Evolutionary conservation across 30 jellyfish, hydroid and myxozoan species (phyloP).

Genomic region (Aurelia aurita): DNA sequence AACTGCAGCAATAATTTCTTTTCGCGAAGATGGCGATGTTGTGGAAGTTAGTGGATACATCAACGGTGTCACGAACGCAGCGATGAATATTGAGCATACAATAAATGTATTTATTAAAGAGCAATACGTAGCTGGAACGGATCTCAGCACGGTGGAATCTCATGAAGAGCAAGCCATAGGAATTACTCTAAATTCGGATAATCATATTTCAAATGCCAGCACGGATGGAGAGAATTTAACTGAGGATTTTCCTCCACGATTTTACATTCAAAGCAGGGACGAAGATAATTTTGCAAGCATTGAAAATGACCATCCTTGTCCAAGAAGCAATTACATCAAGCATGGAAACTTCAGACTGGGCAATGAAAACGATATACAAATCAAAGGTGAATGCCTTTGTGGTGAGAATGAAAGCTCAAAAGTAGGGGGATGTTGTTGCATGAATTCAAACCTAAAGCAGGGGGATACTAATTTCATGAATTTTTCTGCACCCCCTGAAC

Average conservation of each 20-base stretch:
- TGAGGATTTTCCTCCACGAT: slow-evolving; percentile 39
- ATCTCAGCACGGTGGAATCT: slow-evolving; percentile 26
- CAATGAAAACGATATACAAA: not conserved
- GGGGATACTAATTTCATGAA: slow-evolving; percentile 12
- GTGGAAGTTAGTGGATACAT: slow-evolving; percentile 96
- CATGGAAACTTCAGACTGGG: slow-evolving; percentile 7
- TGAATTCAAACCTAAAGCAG: slow-evolving; percentile 6
- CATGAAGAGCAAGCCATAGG: slow-evolving; percentile 65
- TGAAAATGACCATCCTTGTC: slow-evolving; percentile 10
- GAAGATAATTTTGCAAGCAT: not conserved
- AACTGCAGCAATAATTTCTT: slow-evolving; percentile 90
- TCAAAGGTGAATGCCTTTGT: slow-evolving; percentile 14
- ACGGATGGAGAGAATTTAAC: slow-evolving; percentile 45
- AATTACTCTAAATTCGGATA: slow-evolving; percentile 34
- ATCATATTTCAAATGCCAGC: slow-evolving; percentile 54
- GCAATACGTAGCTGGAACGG: slow-evolving; percentile 75
- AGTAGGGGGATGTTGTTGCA: slow-evolving; percentile 24
- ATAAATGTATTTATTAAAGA: slow-evolving; percentile 75
- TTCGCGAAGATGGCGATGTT: slow-evolving; percentile 75
- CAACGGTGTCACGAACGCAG: slow-evolving; percentile 94
- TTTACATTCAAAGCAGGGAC: slow-evolving; percentile 20
- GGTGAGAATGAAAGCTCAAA: slow-evolving; percentile 17
- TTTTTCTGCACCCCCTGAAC: slow-evolving; percentile 16
- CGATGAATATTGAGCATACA: slow-evolving; percentile 74
- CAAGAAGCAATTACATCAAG: not conserved